A percentile compares a stretch with the other conserved stretches of the same genome.
These are phyloP conservation scores for Andrena trimmerana DNA, from an alignment of 2,888 invertebrate genomes.

Conservation along the genomic window DNA sequence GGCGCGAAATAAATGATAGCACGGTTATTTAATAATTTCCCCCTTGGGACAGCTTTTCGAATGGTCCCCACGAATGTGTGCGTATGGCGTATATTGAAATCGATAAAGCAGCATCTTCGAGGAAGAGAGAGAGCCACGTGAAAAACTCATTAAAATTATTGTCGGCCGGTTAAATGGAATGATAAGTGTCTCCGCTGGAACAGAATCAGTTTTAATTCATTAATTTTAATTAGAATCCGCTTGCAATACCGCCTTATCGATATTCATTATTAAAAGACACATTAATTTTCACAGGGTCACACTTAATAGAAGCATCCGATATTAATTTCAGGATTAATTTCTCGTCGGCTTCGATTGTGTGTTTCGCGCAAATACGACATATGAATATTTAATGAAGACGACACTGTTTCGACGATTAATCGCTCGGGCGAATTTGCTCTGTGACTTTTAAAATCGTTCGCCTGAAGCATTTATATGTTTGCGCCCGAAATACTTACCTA, in stretches of 20 bases:
- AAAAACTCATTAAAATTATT: conserved; percentile 49
- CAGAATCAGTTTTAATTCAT: conserved; percentile 31
- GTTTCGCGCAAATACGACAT: conserved; percentile 11
- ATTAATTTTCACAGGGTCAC: conserved; percentile 31
- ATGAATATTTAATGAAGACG: conserved; percentile 28
- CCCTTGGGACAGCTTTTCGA: background rate
- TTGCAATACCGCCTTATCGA: conserved; percentile 17
- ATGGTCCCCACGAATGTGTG: background rate
- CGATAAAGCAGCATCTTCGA: conserved; percentile 24
- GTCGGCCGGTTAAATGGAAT: conserved; percentile 32
- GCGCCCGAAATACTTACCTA: background rate
- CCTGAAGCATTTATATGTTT: background rate
- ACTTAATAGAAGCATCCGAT: conserved; percentile 33
- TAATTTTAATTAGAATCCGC: conserved; percentile 48
- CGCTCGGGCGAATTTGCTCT: background rate
- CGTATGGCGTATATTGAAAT: conserved; percentile 35
- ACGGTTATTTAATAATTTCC: conserved; percentile 26
- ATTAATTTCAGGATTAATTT: conserved; percentile 49
- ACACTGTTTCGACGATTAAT: background rate
- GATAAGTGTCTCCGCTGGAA: conserved; percentile 16
- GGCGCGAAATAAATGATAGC: conserved; percentile 19
- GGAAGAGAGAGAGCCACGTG: background rate
- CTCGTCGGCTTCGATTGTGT: conserved; percentile 11
- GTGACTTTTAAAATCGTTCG: background rate
- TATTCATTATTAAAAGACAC: conserved; percentile 50